Evolutionary conservation across 2,888 invertebrate genomes (phyloP).

Genomic region (Watsonalla binaria): DNA sequence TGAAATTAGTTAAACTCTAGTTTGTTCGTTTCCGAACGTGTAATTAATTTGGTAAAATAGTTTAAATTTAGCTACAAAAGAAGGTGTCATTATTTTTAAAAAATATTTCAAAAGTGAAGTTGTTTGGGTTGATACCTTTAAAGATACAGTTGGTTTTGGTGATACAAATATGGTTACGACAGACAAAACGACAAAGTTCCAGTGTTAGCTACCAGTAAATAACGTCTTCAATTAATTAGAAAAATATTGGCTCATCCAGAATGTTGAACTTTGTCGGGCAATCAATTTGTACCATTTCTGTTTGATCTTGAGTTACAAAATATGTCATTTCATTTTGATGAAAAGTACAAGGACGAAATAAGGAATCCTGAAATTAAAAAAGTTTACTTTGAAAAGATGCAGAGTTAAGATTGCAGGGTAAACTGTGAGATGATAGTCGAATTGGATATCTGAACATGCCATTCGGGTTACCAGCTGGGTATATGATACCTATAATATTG

Average conservation of each 20-base stretch:
- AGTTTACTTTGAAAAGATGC: neutral
- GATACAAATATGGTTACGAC: neutral
- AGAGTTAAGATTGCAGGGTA: constrained; percentile 1
- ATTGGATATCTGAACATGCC: constrained; percentile 23
- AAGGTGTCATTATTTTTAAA: neutral
- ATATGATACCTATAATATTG: constrained; percentile 6
- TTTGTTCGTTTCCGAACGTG: neutral
- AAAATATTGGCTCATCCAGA: no score
- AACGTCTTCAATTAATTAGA: neutral
- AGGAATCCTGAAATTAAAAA: constrained; percentile 3
- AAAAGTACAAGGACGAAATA: neutral
- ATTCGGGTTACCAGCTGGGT: constrained; percentile 12
- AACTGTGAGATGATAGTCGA: constrained; percentile 18
- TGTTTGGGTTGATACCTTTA: neutral
- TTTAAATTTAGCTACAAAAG: neutral
- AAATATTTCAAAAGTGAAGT: neutral
- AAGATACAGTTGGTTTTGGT: neutral
- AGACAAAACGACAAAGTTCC: neutral
- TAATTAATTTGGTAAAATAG: neutral
- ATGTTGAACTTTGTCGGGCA: neutral
- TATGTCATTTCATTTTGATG: neutral
- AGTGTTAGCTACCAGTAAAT: neutral
- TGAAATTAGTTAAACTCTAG: neutral
- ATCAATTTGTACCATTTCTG: neutral
- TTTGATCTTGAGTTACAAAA: neutral